A percentile compares a stretch with the other conserved stretches of the same genome.
phyloP scores from a whole-genome alignment of 2,113 vertebrate species.

The Gulo gulo region DNA sequence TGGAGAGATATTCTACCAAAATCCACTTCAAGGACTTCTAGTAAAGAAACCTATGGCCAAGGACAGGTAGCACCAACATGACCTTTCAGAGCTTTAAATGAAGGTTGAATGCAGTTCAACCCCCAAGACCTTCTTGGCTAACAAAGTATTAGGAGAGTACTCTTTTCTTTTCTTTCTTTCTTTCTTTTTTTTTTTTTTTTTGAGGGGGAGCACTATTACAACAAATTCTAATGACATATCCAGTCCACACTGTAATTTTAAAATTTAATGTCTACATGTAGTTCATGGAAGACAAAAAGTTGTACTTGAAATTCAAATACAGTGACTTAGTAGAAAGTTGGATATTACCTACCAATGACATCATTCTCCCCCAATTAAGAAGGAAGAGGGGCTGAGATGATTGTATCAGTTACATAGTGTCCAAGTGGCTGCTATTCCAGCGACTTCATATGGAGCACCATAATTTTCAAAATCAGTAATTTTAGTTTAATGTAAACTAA shows the following conservation, averaged over 20 bases:
- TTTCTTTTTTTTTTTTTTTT: no score
- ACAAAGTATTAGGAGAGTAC: not conserved
- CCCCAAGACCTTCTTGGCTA: not conserved
- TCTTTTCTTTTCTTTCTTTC: no score
- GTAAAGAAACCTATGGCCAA: not conserved
- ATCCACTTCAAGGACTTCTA: not conserved
- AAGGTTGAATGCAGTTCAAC: not conserved
- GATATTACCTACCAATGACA: no score
- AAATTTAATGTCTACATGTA: not conserved
- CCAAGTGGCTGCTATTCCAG: not conserved
- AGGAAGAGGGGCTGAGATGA: not conserved
- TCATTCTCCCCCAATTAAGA: not conserved
- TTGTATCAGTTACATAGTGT: not conserved
- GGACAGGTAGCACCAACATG: not conserved
- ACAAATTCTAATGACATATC: not conserved
- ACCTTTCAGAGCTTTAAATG: not conserved
- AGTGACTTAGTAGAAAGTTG: not conserved
- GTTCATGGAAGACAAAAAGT: not conserved
- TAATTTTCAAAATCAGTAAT: not conserved
- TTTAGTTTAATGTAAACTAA: not conserved
- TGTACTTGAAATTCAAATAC: not conserved
- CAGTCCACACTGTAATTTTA: not conserved
- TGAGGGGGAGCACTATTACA: not conserved
- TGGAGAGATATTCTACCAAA: not conserved
- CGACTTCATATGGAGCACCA: rapidly evolving